Evolutionary conservation across 2,888 invertebrate genomes (phyloP), one percentile per base, ranked within the genome.

Genomic region (Azorinus chamasolen): DNA sequence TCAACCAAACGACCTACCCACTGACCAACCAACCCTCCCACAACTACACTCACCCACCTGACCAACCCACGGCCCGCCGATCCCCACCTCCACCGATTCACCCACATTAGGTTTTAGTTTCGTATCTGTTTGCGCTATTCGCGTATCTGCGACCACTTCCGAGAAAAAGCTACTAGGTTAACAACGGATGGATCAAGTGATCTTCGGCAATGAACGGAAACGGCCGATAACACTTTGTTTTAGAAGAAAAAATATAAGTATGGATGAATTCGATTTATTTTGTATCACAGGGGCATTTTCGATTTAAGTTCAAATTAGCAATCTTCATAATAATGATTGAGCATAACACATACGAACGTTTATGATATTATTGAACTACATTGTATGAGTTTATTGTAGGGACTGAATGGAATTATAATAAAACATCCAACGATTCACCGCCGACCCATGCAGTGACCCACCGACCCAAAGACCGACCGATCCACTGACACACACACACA

Each of bases 391-490:
- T 18, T 8, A 48, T 18, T 18, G 48, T 14, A 10, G 14, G 8
- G 18, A 10, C 48, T 12, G 18, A 10, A 10, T 18, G 18, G 14
- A 10, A 18, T 14, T 8, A 10, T 18, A 48, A 10, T 18, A 18
- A 48, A 10, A 10, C 18, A 48, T 18, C 48, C 14, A 48, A 10
- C 48, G 48, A 48, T 18, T 18, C 16, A 48, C 48, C 48, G 18
- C 48, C 48, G 12, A 48, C 48, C 48, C 12, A 48, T 8, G 14
- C 8, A 48, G 14, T 18, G 14, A 48, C 48, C 14, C 18, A 16
- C 48, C 48, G 48, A 48, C 48, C 48, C 18, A 48, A 10, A 10
- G n/a, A n/a, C n/a, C n/a, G n/a, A n/a, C n/a, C n/a, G n/a, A n/a
- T n/a, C n/a, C n/a, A n/a, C n/a, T n/a, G n/a, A n/a, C 48, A 48